phyloP scores from a whole-genome alignment of 2,113 vertebrate species.

The Petrocephalus microphthalmus region DNA sequence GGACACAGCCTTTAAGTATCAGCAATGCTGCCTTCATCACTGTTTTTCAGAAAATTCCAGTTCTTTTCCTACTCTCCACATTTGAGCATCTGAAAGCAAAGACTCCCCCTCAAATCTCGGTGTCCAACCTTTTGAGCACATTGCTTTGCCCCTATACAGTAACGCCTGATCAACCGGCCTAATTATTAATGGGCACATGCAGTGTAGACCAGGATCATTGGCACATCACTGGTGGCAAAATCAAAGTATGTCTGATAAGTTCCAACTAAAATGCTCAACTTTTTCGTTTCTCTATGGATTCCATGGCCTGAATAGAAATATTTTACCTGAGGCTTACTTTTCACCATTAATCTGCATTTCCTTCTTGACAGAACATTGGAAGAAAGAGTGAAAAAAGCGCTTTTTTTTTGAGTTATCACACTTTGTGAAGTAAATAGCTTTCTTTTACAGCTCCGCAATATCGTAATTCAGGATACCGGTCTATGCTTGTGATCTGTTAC shows the following conservation, averaged over 20 bases:
- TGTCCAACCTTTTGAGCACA: not conserved
- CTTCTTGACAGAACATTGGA: slow-evolving; percentile 41
- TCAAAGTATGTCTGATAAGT: slow-evolving; percentile 14
- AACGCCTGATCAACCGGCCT: slow-evolving; percentile 34
- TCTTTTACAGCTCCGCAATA: not conserved
- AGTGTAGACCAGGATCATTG: slow-evolving; percentile 45
- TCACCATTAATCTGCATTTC: slow-evolving; percentile 32
- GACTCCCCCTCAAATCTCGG: not conserved
- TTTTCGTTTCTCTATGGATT: slow-evolving; percentile 63
- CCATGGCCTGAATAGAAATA: slow-evolving; percentile 67
- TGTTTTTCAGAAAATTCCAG: not conserved
- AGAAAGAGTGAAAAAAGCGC: not conserved
- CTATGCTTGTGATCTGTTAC: slow-evolving; percentile 62
- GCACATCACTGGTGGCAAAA: slow-evolving; percentile 30
- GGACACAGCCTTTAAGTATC: not conserved
- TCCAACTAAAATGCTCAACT: slow-evolving; percentile 50
- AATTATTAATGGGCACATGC: slow-evolving; percentile 36
- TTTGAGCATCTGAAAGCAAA: not conserved
- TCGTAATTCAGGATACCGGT: slow-evolving; percentile 40
- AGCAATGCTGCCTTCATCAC: not conserved
- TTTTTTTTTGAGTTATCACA: not conserved
- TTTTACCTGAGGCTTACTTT: slow-evolving; percentile 62
- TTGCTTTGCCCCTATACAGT: not conserved
- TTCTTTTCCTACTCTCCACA: not conserved
- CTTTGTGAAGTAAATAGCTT: slow-evolving; percentile 9